phyloP scores from a whole-genome alignment of 2,888 invertebrate genomes.

The Plebejus argus region DNA sequence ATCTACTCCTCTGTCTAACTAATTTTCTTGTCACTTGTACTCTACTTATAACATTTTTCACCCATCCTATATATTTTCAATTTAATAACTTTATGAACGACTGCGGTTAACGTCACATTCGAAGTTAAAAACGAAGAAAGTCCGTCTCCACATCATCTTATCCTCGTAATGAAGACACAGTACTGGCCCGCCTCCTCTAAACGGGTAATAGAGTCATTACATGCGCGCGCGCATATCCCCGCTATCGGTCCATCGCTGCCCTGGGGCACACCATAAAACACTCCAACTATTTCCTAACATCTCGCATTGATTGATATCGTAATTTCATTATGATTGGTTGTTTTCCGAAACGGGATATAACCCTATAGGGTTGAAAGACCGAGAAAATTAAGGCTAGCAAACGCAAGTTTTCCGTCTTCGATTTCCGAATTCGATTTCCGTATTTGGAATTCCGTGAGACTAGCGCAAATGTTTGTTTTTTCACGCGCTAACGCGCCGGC shows the following conservation, averaged over 20 bases:
- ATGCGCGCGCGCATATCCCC: constrained; percentile 70
- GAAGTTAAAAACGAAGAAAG: constrained; percentile 11
- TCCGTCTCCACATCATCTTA: constrained; percentile 44
- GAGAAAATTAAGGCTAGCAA: background rate
- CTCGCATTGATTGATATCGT: constrained; percentile 24
- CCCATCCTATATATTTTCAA: too few species aligned
- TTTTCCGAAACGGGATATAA: constrained; percentile 1
- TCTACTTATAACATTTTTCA: too few species aligned
- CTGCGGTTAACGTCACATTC: background rate
- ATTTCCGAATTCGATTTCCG: too few species aligned
- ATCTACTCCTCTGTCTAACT: too few species aligned
- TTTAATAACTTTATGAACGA: background rate
- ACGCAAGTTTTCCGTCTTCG: background rate
- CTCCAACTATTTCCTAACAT: constrained; percentile 13
- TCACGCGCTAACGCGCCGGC: too few species aligned
- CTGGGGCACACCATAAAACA: constrained; percentile 34
- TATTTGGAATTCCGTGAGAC: too few species aligned
- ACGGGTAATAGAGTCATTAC: constrained; percentile 82
- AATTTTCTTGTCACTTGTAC: too few species aligned
- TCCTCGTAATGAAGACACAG: constrained; percentile 74
- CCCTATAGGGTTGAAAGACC: background rate
- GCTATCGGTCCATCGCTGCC: constrained; percentile 55
- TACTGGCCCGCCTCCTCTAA: constrained; percentile 72
- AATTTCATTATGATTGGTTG: constrained; percentile 19
- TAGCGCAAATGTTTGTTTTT: too few species aligned